These are phyloP conservation scores for Acleris holmiana DNA, from an alignment of 2,888 invertebrate species.

Conservation along the genomic window DNA sequence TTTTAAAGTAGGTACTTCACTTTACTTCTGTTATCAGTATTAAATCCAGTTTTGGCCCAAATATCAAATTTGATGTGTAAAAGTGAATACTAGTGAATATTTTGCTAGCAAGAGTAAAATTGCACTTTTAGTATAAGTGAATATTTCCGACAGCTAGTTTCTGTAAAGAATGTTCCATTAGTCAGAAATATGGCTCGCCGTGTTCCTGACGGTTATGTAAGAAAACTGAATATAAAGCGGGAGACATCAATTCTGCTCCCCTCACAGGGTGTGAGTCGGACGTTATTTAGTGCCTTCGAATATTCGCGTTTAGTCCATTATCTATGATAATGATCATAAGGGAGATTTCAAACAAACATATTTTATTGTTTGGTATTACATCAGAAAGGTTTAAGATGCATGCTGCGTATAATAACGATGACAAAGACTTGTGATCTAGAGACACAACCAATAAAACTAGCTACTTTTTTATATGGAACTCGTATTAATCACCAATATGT, in stretches of 20 bases:
- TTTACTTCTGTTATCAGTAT: too few species aligned
- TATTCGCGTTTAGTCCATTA: background rate
- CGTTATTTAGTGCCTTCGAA: constrained; percentile 23
- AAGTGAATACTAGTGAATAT: background rate
- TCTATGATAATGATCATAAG: too few species aligned
- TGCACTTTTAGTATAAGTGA: constrained; percentile 12
- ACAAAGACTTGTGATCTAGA: too few species aligned
- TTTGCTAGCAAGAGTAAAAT: background rate
- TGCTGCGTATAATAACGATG: too few species aligned
- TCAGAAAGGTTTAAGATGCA: too few species aligned
- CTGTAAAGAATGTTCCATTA: constrained; percentile 40
- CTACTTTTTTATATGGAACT: too few species aligned
- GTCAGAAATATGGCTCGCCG: constrained; percentile 39
- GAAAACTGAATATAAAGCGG: constrained; percentile 43
- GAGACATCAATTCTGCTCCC: constrained; percentile 38
- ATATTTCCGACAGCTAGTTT: constrained; percentile 28
- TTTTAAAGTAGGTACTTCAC: too few species aligned
- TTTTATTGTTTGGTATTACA: too few species aligned
- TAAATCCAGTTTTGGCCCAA: too few species aligned
- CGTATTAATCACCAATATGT: too few species aligned
- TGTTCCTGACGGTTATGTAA: constrained; percentile 40
- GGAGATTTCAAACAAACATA: too few species aligned
- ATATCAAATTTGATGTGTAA: background rate
- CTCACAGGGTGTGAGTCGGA: constrained; percentile 16
- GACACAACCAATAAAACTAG: too few species aligned